These are phyloP conservation scores for Amitus sp. DNA, from an alignment of 2,888 invertebrate species.

Conservation along the genomic window DNA sequence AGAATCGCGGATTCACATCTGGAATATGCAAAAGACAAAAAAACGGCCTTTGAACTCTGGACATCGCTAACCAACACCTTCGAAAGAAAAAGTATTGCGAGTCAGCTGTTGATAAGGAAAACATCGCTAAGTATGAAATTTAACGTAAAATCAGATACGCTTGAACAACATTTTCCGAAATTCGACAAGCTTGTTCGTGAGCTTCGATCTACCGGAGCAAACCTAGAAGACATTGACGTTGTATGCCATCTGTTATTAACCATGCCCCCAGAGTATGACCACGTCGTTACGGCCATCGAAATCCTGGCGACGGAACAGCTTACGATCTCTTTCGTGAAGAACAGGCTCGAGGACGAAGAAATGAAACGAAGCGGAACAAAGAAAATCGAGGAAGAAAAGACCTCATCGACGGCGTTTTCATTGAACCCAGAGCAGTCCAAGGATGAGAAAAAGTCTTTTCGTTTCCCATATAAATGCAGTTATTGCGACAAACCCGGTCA, in stretches of 20 bases:
- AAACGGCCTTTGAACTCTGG: conserved; percentile 41
- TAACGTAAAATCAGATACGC: conserved; percentile 14
- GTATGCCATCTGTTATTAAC: conserved; percentile 33
- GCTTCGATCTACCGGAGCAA: conserved; percentile 39
- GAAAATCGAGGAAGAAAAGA: neutral
- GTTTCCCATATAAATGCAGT: too few species aligned
- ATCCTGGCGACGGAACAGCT: conserved; percentile 21
- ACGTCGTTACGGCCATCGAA: conserved; percentile 42
- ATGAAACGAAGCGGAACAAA: conserved; percentile 8
- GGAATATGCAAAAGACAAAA: conserved; percentile 45
- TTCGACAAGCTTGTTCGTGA: conserved; percentile 43
- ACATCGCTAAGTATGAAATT: conserved; percentile 22
- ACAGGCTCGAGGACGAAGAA: conserved; percentile 40
- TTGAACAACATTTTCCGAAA: conserved; percentile 38
- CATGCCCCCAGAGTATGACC: conserved; percentile 37
- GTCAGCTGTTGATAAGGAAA: conserved; percentile 44
- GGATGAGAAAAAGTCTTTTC: too few species aligned
- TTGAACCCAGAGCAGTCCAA: too few species aligned
- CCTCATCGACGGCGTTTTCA: too few species aligned
- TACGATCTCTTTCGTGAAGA: conserved; percentile 40
- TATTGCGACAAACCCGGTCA: too few species aligned
- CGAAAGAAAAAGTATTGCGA: conserved; percentile 42
- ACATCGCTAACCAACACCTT: conserved; percentile 31
- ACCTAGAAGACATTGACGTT: conserved; percentile 29
- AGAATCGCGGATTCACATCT: conserved; percentile 24